Conservation (phyloP, 2,888 invertebrate genomes). For the Torymus texanus region DNA sequence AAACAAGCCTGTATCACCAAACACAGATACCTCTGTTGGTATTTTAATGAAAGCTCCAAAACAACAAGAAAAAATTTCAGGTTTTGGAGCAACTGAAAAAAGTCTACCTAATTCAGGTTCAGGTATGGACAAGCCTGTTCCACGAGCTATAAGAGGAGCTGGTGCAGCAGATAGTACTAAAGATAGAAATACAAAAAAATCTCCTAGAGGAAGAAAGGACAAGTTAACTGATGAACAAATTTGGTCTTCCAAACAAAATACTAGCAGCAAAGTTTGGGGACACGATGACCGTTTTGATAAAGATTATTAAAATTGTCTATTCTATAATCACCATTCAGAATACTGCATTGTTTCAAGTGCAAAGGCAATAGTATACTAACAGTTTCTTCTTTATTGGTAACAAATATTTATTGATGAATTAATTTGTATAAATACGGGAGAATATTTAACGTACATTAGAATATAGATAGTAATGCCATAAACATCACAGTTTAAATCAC, state of each 20-base stretch:
- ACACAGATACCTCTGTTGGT: slow-evolving; percentile 25
- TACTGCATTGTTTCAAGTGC: background rate
- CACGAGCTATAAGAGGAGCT: slow-evolving; percentile 66
- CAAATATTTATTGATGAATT: background rate
- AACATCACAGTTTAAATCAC: too few relatives aligned
- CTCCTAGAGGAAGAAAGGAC: slow-evolving; percentile 57
- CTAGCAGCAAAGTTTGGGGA: slow-evolving; percentile 62
- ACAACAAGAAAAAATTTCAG: slow-evolving; percentile 44
- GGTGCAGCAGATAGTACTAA: slow-evolving; percentile 61
- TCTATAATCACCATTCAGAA: background rate
- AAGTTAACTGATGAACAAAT: slow-evolving; percentile 61
- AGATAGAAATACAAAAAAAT: slow-evolving; percentile 59
- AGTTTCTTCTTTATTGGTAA: background rate
- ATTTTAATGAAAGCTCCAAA: slow-evolving; percentile 52
- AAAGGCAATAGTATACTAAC: background rate
- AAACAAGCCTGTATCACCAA: background rate
- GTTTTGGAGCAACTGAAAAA: slow-evolving; percentile 42
- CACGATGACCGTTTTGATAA: slow-evolving; percentile 66
- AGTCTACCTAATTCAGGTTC: slow-evolving; percentile 30
- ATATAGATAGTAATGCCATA: too few relatives aligned
- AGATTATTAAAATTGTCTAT: slow-evolving; percentile 58
- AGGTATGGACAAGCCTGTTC: slow-evolving; percentile 52
- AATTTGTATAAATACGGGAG: too few relatives aligned
- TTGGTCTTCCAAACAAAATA: slow-evolving; percentile 61
- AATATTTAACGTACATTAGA: too few relatives aligned